A percentile compares a stretch with the other conserved stretches of the same genome.
Evolutionary conservation across 2,888 invertebrate species (phyloP).

Genomic region (Hipparchia sbordonii): DNA sequence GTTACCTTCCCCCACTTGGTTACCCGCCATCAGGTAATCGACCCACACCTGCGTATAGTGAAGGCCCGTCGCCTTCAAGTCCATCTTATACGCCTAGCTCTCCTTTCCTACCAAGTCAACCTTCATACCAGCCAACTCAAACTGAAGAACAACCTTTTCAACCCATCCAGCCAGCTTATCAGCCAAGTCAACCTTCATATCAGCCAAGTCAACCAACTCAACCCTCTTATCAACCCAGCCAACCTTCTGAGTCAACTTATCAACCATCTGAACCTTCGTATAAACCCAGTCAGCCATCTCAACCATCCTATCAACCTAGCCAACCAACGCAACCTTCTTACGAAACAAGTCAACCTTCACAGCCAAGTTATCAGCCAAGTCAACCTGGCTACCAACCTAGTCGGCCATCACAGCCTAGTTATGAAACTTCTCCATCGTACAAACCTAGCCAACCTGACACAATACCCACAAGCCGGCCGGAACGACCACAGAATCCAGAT

Average conservation of each 20-base stretch:
- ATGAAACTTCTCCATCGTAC: slow-evolving; percentile 42
- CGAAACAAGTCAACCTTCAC: slow-evolving; percentile 47
- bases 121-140: slow-evolving; percentile 45
- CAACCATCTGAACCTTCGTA: slow-evolving; percentile 51
- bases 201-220: slow-evolving; percentile 47
- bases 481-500: slow-evolving; percentile 41
- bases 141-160: slow-evolving; percentile 50
- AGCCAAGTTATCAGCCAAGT: slow-evolving; percentile 41
- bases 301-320: slow-evolving; percentile 43
- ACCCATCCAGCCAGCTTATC: slow-evolving; percentile 52
- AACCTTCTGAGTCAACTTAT: slow-evolving; percentile 40
- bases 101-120: slow-evolving; percentile 46
- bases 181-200: slow-evolving; percentile 50
- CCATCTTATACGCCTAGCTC: slow-evolving; percentile 51
- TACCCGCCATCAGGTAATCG: slow-evolving; percentile 70
- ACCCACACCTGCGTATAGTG: slow-evolving; percentile 70
- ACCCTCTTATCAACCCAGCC: slow-evolving; percentile 47
- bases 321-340: slow-evolving; percentile 37
- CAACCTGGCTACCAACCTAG: slow-evolving; percentile 45
- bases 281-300: slow-evolving; percentile 48
- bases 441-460: slow-evolving; percentile 41
- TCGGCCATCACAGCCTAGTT: slow-evolving; percentile 43
- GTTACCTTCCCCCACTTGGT: slow-evolving; percentile 70
- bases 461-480: slow-evolving; percentile 35
- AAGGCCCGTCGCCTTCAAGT: slow-evolving; percentile 61